Conservation (phyloP, 2,888 invertebrate genomes). For the Agapostemon virescens region DNA sequence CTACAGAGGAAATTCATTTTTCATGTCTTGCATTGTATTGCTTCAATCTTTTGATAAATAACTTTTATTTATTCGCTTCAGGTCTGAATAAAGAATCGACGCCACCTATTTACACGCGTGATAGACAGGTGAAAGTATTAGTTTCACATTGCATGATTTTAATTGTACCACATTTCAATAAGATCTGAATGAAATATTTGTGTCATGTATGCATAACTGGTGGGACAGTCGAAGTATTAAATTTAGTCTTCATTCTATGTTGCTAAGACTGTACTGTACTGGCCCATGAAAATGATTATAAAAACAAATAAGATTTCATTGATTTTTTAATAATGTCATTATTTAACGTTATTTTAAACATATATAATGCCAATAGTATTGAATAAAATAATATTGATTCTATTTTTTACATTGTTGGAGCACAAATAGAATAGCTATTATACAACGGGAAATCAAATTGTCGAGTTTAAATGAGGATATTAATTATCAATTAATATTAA, state of each 20-base stretch:
- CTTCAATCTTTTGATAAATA: neutral
- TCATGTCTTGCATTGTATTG: neutral
- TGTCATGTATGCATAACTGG: neutral
- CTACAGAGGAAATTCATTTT: neutral
- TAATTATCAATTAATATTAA: no score
- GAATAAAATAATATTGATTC: no score
- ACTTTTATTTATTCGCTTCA: neutral
- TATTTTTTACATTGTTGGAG: no score
- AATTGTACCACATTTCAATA: neutral
- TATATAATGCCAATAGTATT: no score
- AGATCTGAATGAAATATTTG: neutral
- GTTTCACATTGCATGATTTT: neutral
- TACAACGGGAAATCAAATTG: no score
- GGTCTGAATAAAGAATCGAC: neutral
- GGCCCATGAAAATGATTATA: no score
- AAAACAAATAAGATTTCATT: neutral
- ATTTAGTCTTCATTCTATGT: neutral
- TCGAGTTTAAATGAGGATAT: no score
- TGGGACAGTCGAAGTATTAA: neutral
- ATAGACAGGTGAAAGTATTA: neutral
- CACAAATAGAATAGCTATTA: no score
- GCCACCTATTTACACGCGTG: neutral
- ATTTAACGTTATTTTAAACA: no score
- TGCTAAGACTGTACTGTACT: no score
- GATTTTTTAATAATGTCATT: neutral